Evolutionary conservation across 2,797 vertebrate genomes (phyloP), one percentile per base, ranked within the genome.

Genomic region (Paguma larvata): DNA sequence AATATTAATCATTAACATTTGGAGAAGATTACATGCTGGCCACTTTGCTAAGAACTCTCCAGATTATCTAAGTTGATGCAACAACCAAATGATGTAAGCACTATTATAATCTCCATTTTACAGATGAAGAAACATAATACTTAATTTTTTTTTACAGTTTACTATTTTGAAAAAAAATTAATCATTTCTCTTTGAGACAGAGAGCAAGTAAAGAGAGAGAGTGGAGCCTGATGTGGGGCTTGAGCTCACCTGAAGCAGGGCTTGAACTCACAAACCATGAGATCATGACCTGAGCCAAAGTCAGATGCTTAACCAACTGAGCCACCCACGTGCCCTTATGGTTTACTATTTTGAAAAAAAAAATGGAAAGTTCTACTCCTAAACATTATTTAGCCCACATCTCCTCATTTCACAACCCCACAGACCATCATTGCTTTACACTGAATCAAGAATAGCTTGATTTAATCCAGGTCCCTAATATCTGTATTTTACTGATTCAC

Each of bases 371-470:
- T 84, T 90, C 14, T 68, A 56, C 15, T 68, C 23, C 23, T 94
- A 91, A 88, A 34, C 21, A 77, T 77, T 87, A 79, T 21, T 82
- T 68, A 94, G 18, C 11, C 7, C 7, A 94, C 2, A 85, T 6
- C 84, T 72, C 70, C 38, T 92, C 12, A 82, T 2, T 32, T 5
- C 85, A 11, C 6, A 70, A 48, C 23, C 48, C 62, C 78, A 85
- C 30, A 91, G 44, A 67, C 11, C 7, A 85, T 62, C 62, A 62
- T 38, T 78, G 12, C 5, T 91, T 93, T 25, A 78, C 19, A 73
- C 0, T 93, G 18, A 96, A 79, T 94, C 6, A 94, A 88, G 85
- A 90, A 53, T 44, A 86, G 77, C 27, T 56, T 92, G 34, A 70
- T 59, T 88, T 82, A 34, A 6, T 13, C 9, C 4, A 38, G 30